Percentiles rank a stretch among this genome's conserved stretches.
phyloP scores from a whole-genome alignment of 2,113 vertebrate genomes.

The Ctenodactylus gundi region DNA sequence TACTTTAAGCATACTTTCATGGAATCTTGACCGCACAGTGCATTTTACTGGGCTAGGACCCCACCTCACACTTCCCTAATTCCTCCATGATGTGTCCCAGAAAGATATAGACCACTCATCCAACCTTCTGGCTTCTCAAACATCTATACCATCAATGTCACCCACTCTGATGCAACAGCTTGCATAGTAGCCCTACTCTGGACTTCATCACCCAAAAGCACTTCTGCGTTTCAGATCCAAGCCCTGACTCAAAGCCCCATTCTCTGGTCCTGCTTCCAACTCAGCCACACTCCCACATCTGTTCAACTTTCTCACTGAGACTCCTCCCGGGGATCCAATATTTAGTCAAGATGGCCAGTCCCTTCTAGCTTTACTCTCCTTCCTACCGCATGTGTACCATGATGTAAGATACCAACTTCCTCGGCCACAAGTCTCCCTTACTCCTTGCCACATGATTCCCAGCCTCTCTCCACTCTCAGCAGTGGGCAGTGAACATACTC shows the following conservation, averaged over 20 bases:
- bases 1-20: fast-evolving
- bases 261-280: not conserved
- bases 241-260: not conserved
- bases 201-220: not conserved
- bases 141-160: not conserved
- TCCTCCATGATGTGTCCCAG: not conserved
- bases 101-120: not conserved
- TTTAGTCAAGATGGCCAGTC: not conserved
- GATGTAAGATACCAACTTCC: not conserved
- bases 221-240: not conserved
- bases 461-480: not conserved
- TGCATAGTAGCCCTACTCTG: not conserved
- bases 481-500: not conserved
- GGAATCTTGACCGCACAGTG: not conserved
- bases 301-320: not conserved
- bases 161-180: not conserved
- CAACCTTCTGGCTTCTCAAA: not conserved
- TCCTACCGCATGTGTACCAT: not conserved
- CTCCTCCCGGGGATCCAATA: not conserved
- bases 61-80: fast-evolving
- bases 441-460: no score
- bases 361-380: not conserved
- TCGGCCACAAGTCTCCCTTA: no score
- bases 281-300: not conserved
- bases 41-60: not conserved